These are phyloP conservation scores for Montipora cactus DNA, from an alignment of 64 coral and sea anemone genomes.

Conservation along the genomic window DNA sequence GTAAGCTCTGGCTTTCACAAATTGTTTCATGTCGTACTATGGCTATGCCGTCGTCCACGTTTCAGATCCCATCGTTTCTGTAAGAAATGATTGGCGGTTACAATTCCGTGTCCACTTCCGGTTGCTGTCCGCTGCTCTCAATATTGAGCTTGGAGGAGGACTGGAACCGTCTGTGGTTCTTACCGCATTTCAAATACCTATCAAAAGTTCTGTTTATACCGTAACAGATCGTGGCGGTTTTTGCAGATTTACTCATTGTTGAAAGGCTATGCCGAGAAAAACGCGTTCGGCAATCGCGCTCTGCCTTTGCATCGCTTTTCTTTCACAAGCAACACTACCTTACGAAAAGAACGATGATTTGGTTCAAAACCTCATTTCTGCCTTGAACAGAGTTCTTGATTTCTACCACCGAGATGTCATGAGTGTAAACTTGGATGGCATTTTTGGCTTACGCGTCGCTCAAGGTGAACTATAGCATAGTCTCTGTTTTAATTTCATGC, in stretches of 20 bases:
- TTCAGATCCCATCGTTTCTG: too few species aligned
- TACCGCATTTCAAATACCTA: too few species aligned
- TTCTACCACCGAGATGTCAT: slow-evolving; percentile 70
- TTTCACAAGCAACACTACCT: background rate
- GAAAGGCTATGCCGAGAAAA: background rate
- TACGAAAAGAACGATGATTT: slow-evolving; percentile 1
- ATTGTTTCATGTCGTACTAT: too few species aligned
- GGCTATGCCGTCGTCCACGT: too few species aligned
- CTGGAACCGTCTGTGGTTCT: too few species aligned
- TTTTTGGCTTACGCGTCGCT: slow-evolving; percentile 83
- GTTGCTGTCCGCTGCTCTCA: too few species aligned
- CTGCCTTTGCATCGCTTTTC: background rate
- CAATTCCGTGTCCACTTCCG: too few species aligned
- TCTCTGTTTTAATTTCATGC: too few species aligned
- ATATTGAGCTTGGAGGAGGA: too few species aligned
- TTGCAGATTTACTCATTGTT: background rate
- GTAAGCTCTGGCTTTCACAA: too few species aligned
- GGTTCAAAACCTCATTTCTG: background rate
- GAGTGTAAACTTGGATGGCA: slow-evolving; percentile 86
- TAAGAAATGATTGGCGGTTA: too few species aligned
- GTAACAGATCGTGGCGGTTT: background rate
- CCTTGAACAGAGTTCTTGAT: slow-evolving; percentile 65
- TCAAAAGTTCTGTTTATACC: too few species aligned
- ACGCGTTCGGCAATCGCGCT: background rate
- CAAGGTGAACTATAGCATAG: slow-evolving; percentile 62